Percentiles rank a stretch among this genome's conserved stretches.
Conservation (phyloP, 1,140 invertebrate species). For the Drosophila navojoa region DNA sequence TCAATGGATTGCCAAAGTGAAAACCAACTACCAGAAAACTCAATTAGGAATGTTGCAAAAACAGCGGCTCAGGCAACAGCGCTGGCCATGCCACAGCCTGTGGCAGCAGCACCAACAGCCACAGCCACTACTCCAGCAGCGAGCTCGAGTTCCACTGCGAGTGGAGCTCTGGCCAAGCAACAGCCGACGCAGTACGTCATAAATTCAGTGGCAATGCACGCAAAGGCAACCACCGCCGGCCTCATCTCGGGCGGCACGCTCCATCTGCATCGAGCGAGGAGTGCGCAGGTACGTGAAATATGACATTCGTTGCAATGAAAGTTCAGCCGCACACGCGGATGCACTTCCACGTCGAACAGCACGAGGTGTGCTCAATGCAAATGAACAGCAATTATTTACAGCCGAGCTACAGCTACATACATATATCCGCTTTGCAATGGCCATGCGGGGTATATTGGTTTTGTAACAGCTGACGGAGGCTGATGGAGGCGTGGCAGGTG, state of each 20-base stretch:
- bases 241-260: constrained; percentile 64
- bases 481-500: too few relatives aligned
- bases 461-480: too few relatives aligned
- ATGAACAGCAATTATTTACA: neutral
- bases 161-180: constrained; percentile 31
- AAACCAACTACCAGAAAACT: constrained; percentile 76
- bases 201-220: constrained; percentile 74
- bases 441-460: too few relatives aligned
- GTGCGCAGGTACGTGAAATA: constrained; percentile 68
- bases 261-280: constrained; percentile 65
- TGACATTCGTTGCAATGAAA: constrained; percentile 68
- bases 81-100: constrained; percentile 41
- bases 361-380: neutral
- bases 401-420: too few relatives aligned
- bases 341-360: neutral
- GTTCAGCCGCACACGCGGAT: constrained; percentile 31
- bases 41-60: constrained; percentile 72
- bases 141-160: neutral
- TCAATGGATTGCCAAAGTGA: constrained; percentile 74
- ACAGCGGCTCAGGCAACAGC: constrained; percentile 42
- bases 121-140: neutral
- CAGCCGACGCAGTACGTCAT: constrained; percentile 73
- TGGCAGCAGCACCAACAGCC: neutral
- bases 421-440: too few relatives aligned
- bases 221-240: constrained; percentile 69